Evolutionary conservation across 2,797 vertebrate genomes (phyloP).

Genomic region (Xenopus petersii): DNA sequence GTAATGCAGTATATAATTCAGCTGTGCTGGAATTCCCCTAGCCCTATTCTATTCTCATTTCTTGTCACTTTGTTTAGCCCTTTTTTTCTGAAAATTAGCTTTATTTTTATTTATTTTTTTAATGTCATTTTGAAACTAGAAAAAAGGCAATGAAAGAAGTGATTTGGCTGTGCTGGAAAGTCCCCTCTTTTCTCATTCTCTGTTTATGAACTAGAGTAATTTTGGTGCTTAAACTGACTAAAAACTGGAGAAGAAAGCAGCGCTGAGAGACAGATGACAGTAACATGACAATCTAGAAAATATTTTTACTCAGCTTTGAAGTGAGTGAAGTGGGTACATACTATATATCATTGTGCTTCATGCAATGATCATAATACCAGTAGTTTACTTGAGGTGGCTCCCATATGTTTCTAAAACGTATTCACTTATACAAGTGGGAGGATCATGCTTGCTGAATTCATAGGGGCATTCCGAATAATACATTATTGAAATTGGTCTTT

Average conservation of each 20-base stretch:
- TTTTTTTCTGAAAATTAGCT: constrained; percentile 60
- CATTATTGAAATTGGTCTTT: too few species aligned
- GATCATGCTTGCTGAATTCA: too few species aligned
- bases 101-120: constrained; percentile 46
- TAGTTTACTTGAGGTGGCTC: too few species aligned
- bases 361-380: too few species aligned
- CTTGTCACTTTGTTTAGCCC: constrained; percentile 57
- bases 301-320: too few species aligned
- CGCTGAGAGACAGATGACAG: background rate
- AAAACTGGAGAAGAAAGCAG: too few species aligned
- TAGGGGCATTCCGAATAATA: too few species aligned
- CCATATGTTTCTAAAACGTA: too few species aligned
- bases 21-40: constrained; percentile 57
- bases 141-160: constrained; percentile 69
- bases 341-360: too few species aligned
- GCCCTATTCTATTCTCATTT: constrained; percentile 43
- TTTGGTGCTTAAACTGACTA: background rate
- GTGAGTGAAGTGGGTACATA: too few species aligned
- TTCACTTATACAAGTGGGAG: too few species aligned
- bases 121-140: constrained; percentile 74
- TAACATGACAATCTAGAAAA: background rate
- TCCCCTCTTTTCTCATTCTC: constrained; percentile 64
- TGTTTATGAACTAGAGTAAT: constrained; percentile 52
- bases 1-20: background rate
- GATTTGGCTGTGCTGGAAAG: constrained; percentile 70